Evolutionary conservation across 2,888 invertebrate genomes (phyloP).

Genomic region (Conops quadrifasciatus): DNA sequence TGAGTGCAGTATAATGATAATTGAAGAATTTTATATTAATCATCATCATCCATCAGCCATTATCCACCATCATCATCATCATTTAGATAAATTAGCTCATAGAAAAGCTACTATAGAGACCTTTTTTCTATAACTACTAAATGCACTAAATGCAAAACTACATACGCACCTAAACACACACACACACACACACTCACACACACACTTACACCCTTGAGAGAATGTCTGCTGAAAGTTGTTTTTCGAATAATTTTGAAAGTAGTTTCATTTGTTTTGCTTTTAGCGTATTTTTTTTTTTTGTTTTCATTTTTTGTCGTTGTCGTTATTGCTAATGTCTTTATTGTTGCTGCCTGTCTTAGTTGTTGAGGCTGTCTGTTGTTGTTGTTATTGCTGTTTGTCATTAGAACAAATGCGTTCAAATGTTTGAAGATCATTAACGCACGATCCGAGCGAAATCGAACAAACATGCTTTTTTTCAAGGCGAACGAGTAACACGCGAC

Average conservation of each 20-base stretch:
- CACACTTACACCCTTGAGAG: neutral
- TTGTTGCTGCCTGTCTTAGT: neutral
- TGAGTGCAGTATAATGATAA: too few species aligned
- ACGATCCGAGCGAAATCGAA: constrained; percentile 21
- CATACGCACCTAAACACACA: neutral
- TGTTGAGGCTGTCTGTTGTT: neutral
- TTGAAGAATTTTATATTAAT: too few species aligned
- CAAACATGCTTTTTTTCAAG: constrained; percentile 15
- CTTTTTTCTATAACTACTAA: neutral
- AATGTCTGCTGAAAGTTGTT: neutral
- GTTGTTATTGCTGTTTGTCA: neutral
- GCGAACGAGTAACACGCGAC: constrained; percentile 6
- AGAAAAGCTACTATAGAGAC: too few species aligned
- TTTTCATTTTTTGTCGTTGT: too few species aligned
- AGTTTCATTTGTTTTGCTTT: neutral
- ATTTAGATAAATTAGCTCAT: too few species aligned
- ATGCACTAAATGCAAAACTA: neutral
- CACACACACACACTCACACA: constrained; percentile 17
- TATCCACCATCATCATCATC: too few species aligned
- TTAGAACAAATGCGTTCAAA: constrained; percentile 12
- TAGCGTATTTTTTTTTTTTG: neutral
- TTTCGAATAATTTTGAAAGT: neutral
- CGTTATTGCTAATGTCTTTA: neutral
- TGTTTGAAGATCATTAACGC: constrained; percentile 48
- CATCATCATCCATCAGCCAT: too few species aligned